Conservation (phyloP, 2,797 vertebrate genomes). For the Astyanax mexicanus region DNA sequence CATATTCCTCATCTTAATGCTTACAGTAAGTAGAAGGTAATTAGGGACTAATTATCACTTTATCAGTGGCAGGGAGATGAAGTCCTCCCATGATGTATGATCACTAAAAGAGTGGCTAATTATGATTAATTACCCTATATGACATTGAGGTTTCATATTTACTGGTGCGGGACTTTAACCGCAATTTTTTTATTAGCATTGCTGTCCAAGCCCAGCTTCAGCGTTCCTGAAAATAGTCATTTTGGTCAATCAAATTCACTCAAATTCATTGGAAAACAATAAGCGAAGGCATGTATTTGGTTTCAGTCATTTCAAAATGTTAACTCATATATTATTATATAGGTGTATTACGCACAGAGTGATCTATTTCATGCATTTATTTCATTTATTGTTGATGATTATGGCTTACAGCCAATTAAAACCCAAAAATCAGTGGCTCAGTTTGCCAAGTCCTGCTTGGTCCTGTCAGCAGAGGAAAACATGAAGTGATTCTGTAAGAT, state of each 20-base stretch:
- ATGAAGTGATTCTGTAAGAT: too few relatives aligned
- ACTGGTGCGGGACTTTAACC: slow-evolving; percentile 41
- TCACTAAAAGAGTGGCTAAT: slow-evolving; percentile 50
- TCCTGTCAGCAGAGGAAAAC: too few relatives aligned
- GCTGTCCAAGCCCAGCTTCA: not conserved
- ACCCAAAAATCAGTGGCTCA: too few relatives aligned
- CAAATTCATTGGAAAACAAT: not conserved
- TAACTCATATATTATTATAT: too few relatives aligned
- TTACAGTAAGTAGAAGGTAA: slow-evolving; percentile 46
- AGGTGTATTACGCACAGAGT: too few relatives aligned
- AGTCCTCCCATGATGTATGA: slow-evolving; percentile 45
- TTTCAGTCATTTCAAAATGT: not conserved
- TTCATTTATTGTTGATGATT: too few relatives aligned
- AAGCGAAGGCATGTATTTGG: not conserved
- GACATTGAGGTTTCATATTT: slow-evolving; percentile 36
- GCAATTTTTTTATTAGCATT: slow-evolving; percentile 33
- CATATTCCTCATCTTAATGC: slow-evolving; percentile 44
- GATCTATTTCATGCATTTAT: too few relatives aligned
- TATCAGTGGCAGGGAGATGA: slow-evolving; percentile 46
- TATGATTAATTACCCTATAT: slow-evolving; percentile 55
- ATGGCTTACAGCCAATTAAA: too few relatives aligned
- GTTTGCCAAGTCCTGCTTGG: too few relatives aligned
- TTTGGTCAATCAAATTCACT: slow-evolving; percentile 1
- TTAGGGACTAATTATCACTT: slow-evolving; percentile 56
- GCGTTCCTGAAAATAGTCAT: not conserved